A percentile compares a stretch with the other conserved stretches of the same genome.
Evolutionary conservation across 2,113 vertebrate species (phyloP).

Genomic region (Monopterus albus): DNA sequence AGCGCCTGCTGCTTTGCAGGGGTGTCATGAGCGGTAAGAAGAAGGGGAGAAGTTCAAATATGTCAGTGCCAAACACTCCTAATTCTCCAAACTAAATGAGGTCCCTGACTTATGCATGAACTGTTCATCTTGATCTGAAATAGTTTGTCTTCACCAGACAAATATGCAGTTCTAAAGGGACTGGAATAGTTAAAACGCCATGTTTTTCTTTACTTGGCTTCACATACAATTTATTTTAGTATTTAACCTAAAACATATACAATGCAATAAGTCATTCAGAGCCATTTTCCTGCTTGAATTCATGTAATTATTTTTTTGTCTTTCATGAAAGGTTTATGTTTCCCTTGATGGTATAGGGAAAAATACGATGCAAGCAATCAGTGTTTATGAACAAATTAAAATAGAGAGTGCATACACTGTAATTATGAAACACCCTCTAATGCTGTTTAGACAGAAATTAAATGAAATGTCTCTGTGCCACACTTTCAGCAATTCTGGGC

Average conservation of each 20-base stretch:
- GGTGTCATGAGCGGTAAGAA: constrained; percentile 50
- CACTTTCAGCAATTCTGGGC: constrained; percentile 2
- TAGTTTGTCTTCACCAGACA: constrained; percentile 37
- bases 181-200: neutral
- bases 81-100: constrained; percentile 55
- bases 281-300: constrained; percentile 23
- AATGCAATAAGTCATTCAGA: constrained; percentile 35
- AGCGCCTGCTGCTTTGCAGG: constrained; percentile 58
- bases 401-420: constrained; percentile 27
- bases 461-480: constrained; percentile 28
- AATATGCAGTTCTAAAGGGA: neutral
- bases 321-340: constrained; percentile 26
- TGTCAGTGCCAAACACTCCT: constrained; percentile 53
- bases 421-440: constrained; percentile 24
- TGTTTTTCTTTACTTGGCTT: constrained; percentile 38
- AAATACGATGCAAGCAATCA: constrained; percentile 38
- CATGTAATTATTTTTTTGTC: constrained; percentile 47
- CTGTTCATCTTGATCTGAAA: constrained; percentile 9
- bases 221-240: constrained; percentile 19
- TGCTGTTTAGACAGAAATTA: constrained; percentile 24
- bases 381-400: constrained; percentile 45
- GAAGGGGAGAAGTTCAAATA: constrained; percentile 40
- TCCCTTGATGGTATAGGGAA: constrained; percentile 1
- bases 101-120: constrained; percentile 28
- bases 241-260: constrained; percentile 25